Conservation (phyloP, 2,888 invertebrate genomes). For the Hoplodrina ambigua region DNA sequence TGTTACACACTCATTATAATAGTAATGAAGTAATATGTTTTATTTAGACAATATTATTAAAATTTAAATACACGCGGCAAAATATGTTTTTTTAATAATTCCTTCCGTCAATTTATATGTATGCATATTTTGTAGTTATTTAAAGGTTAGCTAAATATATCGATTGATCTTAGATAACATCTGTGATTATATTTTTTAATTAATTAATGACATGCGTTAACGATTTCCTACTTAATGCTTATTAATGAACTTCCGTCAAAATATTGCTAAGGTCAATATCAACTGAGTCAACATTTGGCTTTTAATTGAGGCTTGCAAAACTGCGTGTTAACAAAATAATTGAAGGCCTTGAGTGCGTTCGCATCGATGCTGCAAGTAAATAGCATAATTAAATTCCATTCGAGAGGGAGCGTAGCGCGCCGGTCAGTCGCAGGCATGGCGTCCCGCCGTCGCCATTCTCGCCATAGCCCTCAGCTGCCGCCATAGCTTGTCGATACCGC, state of each 20-base stretch:
- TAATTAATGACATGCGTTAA: conserved; percentile 9
- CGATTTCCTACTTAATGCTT: conserved; percentile 24
- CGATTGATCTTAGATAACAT: neutral
- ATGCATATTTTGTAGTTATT: neutral
- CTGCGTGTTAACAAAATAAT: conserved; percentile 42
- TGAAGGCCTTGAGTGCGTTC: conserved; percentile 67
- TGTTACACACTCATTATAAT: too few relatives aligned
- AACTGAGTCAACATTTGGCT: conserved; percentile 20
- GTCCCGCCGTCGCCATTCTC: conserved; percentile 74
- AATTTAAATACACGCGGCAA: neutral
- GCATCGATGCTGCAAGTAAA: conserved; percentile 67
- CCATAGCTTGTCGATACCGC: conserved; percentile 75
- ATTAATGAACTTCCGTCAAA: conserved; percentile 32
- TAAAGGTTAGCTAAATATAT: neutral
- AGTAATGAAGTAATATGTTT: too few relatives aligned
- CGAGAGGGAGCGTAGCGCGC: conserved; percentile 64
- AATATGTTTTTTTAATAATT: neutral
- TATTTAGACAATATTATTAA: neutral
- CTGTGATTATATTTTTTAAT: neutral
- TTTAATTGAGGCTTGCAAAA: conserved; percentile 31
- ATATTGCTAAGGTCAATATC: conserved; percentile 36
- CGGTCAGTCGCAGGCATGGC: conserved; percentile 73
- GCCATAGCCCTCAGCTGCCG: conserved; percentile 49
- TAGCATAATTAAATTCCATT: conserved; percentile 73
- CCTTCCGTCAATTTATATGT: neutral